Percentiles rank a stretch among this genome's conserved stretches.
These are phyloP conservation scores for Clostera curtula DNA, from an alignment of 2,888 invertebrate genomes.

Conservation along the genomic window DNA sequence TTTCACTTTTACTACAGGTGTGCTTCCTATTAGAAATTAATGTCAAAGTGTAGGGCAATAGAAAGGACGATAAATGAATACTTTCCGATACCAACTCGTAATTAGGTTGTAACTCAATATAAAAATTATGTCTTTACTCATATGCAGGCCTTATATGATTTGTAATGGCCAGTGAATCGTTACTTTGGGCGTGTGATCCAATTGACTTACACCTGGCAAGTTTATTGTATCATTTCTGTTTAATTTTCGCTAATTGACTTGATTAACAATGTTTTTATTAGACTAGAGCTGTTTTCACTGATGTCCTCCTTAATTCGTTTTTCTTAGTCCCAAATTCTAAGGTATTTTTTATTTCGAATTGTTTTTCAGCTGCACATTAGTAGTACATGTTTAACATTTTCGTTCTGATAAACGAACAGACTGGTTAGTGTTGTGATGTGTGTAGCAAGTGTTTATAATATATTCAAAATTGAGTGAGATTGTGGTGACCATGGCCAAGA, in stretches of 20 bases:
- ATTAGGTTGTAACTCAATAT: slow-evolving; percentile 30
- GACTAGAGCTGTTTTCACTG: too few relatives aligned
- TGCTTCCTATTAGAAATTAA: slow-evolving; percentile 36
- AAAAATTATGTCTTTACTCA: slow-evolving; percentile 23
- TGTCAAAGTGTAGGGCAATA: slow-evolving; percentile 56
- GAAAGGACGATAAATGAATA: slow-evolving; percentile 51
- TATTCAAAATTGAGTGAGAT: slow-evolving; percentile 39
- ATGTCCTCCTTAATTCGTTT: too few relatives aligned
- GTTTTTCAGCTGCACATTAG: too few relatives aligned
- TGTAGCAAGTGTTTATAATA: slow-evolving; percentile 39
- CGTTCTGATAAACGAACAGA: slow-evolving; percentile 23
- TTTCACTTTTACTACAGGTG: slow-evolving; percentile 10
- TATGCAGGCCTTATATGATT: slow-evolving; percentile 9
- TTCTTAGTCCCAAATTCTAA: too few relatives aligned
- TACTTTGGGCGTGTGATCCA: slow-evolving; percentile 37
- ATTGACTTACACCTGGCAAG: slow-evolving; percentile 53
- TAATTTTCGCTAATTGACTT: slow-evolving; percentile 38
- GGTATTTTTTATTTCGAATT: too few relatives aligned
- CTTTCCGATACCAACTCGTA: slow-evolving; percentile 36
- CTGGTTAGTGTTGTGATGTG: slow-evolving; percentile 57
- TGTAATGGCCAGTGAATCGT: slow-evolving; percentile 11
- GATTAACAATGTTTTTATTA: slow-evolving; percentile 28
- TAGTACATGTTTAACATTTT: slow-evolving; percentile 25
- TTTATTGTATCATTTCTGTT: slow-evolving; percentile 29
- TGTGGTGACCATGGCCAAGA: slow-evolving; percentile 79